These are phyloP conservation scores for Mycetomoellerius zeteki DNA, from an alignment of 1,140 invertebrate genomes.

Conservation along the genomic window DNA sequence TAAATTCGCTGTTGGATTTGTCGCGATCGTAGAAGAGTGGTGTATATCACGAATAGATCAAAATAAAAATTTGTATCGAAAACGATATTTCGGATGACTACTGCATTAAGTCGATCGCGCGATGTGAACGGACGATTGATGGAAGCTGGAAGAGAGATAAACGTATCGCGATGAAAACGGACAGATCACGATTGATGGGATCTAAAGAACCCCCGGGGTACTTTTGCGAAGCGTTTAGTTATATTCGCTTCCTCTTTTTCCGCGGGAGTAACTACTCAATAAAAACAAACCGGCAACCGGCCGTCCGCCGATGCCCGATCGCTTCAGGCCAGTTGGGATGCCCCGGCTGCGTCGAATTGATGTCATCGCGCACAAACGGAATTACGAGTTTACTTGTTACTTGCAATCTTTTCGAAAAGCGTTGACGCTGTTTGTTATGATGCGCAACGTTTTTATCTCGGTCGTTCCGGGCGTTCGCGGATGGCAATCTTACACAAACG, in stretches of 20 bases:
- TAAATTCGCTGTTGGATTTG: neutral
- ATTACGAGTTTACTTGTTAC: constrained; percentile 66
- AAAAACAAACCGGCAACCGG: constrained; percentile 63
- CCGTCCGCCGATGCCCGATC: constrained; percentile 32
- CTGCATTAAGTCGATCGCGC: constrained; percentile 55
- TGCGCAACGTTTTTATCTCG: constrained; percentile 24
- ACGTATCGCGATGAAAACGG: constrained; percentile 55
- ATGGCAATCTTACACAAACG: constrained; percentile 59
- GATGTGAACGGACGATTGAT: constrained; percentile 39
- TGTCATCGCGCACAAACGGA: constrained; percentile 60
- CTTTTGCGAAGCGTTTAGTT: constrained; percentile 71
- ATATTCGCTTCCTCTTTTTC: constrained; percentile 64
- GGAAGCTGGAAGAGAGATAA: constrained; percentile 43
- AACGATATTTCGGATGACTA: constrained; percentile 8
- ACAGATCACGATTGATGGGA: constrained; percentile 56
- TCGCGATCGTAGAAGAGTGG: neutral
- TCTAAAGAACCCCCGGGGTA: constrained; percentile 63
- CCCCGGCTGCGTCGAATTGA: constrained; percentile 37
- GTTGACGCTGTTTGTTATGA: constrained; percentile 60
- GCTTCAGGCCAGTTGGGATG: constrained; percentile 35
- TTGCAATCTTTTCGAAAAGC: constrained; percentile 57
- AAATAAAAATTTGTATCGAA: constrained; percentile 44
- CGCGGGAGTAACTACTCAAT: constrained; percentile 60
- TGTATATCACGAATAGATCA: neutral
- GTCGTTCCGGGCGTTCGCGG: neutral